A percentile compares a stretch with the other conserved stretches of the same genome.
These are phyloP conservation scores for Mormyrops boulengeri DNA, from an alignment of 2,797 vertebrate genomes.

Conservation along the genomic window DNA sequence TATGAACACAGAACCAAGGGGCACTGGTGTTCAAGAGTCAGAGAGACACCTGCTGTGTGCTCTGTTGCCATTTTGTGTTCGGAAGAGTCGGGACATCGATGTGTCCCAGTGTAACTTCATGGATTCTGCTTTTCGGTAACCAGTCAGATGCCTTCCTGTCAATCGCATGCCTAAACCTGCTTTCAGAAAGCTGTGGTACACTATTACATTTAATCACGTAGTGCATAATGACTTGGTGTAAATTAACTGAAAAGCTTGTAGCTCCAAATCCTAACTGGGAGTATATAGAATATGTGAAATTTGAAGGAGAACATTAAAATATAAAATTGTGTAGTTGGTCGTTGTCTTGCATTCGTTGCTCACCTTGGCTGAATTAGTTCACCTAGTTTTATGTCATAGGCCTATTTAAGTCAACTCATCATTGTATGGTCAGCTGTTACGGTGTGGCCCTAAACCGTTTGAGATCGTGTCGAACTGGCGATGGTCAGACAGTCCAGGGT, in stretches of 20 bases:
- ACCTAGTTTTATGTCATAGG: neutral
- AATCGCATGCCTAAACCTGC: neutral
- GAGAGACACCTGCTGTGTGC: neutral
- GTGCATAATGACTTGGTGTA: neutral
- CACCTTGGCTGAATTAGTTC: neutral
- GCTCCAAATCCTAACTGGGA: neutral
- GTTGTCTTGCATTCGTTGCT: neutral
- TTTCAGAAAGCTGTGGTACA: neutral
- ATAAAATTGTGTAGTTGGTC: neutral
- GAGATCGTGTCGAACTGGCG: neutral
- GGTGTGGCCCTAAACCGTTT: neutral
- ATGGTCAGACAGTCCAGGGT: neutral
- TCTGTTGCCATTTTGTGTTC: neutral
- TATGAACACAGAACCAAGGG: neutral
- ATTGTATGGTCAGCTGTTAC: neutral
- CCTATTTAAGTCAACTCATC: neutral
- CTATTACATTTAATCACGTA: neutral
- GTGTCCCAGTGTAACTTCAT: neutral
- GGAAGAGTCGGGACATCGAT: neutral
- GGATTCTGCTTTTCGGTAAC: neutral
- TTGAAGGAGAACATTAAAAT: slow-evolving; percentile 1
- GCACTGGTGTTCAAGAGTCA: neutral
- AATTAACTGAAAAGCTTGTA: neutral
- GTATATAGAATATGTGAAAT: neutral
- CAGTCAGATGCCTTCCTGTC: neutral